Base-by-base conservation (phyloP, 2,113 vertebrate genomes). In the Australoheros scitulus region DNA sequence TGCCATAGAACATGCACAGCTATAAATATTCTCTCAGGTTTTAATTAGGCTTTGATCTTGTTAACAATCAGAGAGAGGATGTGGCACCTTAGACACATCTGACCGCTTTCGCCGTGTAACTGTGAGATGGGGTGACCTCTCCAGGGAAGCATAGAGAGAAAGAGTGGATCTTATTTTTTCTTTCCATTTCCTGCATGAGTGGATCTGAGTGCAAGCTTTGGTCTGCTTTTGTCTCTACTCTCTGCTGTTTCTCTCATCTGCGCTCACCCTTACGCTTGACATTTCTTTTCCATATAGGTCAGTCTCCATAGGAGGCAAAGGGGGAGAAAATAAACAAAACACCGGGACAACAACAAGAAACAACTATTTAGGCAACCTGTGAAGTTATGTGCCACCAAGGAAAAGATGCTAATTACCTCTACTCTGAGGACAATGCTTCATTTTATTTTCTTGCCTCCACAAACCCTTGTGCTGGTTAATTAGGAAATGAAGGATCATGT, bases 131-230 rank as follows among this genome's bases (percentile, higher is more conserved):
- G 87, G 82, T 86, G 87, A 92, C 85, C 88, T 92, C 91, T 92
- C 87, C 52, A 13, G 86, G 85, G 88, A 36, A 79, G 70, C 36
- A 5, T 11, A 8, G 57, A 86, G 65, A 77, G 78, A 88, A 83
- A 86, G 58, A 65, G 41, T 82, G 91, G 82, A 84, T 92, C 83
- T 90, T 89, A 85, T 91, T 93, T 91, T 91, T 93, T 91, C 88
- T 89, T 93, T 93, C 89, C 50, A 93, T 94, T 95, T 93, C 82
- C 90, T 93, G 94, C 94, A 94, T 94, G 90, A 93, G 74, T 93
- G 93, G 87, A 90, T 92, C 84, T 83, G 91, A 92, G 91, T 80
- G 81, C 83, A 56, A 80, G 80, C 92, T 92, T 93, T 93, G 90
- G 84, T 92, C 74, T 77, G 89, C 93, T 92, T 94, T 94, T 94